phyloP scores from a whole-genome alignment of 2,113 vertebrate genomes.

The Oryzias celebensis region DNA sequence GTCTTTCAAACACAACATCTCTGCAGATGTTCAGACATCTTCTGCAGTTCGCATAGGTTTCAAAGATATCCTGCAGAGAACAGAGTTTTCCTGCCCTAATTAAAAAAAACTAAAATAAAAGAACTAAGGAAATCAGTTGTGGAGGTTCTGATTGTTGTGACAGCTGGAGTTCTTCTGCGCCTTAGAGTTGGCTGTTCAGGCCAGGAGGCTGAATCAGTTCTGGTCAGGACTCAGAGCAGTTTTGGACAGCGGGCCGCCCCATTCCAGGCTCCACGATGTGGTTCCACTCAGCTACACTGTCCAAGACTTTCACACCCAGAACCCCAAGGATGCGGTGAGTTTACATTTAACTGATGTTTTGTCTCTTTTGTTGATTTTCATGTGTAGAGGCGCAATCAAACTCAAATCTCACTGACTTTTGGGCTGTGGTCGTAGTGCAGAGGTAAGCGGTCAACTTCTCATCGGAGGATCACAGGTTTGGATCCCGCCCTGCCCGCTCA shows the following conservation, averaged over 20 bases:
- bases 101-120: too few relatives aligned
- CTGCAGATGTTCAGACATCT: background rate
- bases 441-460: too few relatives aligned
- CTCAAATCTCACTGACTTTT: too few relatives aligned
- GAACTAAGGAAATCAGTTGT: too few relatives aligned
- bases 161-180: background rate
- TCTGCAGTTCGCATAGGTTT: background rate
- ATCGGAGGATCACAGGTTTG: too few relatives aligned
- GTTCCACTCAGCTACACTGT: constrained; percentile 77
- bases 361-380: too few relatives aligned
- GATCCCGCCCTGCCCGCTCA: too few relatives aligned
- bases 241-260: constrained; percentile 75
- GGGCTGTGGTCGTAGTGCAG: too few relatives aligned
- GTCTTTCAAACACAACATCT: background rate
- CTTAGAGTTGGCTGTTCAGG: constrained; percentile 2
- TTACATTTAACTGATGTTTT: too few relatives aligned
- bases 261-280: constrained; percentile 82
- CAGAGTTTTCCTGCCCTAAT: too few relatives aligned
- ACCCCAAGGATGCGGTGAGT: constrained; percentile 79
- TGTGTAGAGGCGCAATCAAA: too few relatives aligned
- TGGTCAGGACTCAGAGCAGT: constrained; percentile 86
- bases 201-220: constrained; percentile 75
- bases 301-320: constrained; percentile 65
- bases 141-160: background rate
- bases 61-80: background rate